A percentile compares a stretch with the other conserved stretches of the same genome.
phyloP scores from a whole-genome alignment of 2,797 vertebrate genomes.

The Spondyliosoma cantharus region DNA sequence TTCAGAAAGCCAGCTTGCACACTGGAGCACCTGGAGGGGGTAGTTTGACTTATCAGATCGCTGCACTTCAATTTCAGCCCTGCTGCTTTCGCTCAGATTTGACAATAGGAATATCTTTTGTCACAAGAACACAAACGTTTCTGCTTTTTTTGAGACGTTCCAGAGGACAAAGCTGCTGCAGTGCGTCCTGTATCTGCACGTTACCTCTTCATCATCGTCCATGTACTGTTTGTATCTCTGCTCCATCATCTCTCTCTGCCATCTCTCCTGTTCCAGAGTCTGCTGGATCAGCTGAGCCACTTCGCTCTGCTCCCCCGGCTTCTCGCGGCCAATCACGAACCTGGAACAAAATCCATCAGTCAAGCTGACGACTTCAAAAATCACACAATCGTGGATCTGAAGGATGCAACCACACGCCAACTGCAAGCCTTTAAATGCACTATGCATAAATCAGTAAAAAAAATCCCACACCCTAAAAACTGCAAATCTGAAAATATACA shows the following conservation, averaged over 20 bases:
- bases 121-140: background rate
- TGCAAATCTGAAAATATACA: background rate
- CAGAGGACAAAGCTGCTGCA: conserved; percentile 1
- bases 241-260: conserved; percentile 98
- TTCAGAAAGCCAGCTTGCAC: too few relatives aligned
- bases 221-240: conserved; percentile 95
- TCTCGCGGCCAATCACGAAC: conserved; percentile 96
- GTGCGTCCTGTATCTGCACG: fast-evolving
- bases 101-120: background rate
- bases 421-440: background rate
- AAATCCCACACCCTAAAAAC: background rate
- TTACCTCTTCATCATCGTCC: conserved; percentile 90
- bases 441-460: background rate
- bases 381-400: conserved; percentile 78
- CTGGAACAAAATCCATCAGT: conserved; percentile 73
- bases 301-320: conserved; percentile 97
- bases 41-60: background rate
- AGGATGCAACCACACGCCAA: background rate
- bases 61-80: background rate
- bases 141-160: background rate
- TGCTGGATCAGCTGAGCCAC: conserved; percentile 98
- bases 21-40: background rate
- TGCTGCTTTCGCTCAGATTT: background rate
- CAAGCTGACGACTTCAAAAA: background rate
- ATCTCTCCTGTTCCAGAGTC: conserved; percentile 96